phyloP scores from a whole-genome alignment of 2,888 invertebrate genomes.

The Ethmia dodecea region DNA sequence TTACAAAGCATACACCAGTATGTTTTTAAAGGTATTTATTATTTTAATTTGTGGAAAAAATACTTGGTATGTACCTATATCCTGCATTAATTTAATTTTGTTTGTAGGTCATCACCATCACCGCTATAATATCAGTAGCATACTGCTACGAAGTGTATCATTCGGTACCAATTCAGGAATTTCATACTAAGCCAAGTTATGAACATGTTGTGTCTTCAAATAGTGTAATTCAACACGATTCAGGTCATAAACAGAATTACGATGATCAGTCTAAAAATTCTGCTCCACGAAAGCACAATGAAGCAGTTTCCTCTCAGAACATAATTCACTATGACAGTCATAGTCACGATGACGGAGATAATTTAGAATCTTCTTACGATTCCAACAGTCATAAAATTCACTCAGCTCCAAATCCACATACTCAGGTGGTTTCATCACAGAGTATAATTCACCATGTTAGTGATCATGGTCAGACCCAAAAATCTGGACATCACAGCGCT shows the following conservation, averaged over 20 bases:
- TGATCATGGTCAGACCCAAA: neutral
- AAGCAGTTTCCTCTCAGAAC: too few species aligned
- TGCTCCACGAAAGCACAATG: too few species aligned
- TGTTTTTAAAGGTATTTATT: conserved; percentile 23
- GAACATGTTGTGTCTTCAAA: conserved; percentile 39
- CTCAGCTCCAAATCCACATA: neutral
- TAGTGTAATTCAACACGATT: conserved; percentile 30
- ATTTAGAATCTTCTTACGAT: neutral
- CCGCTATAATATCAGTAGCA: conserved; percentile 25
- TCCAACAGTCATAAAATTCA: neutral
- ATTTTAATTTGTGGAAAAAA: too few species aligned
- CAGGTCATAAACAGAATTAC: neutral
- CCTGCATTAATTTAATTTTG: conserved; percentile 7
- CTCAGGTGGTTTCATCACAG: neutral
- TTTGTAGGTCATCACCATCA: conserved; percentile 29
- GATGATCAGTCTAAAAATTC: too few species aligned
- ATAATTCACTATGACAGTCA: too few species aligned
- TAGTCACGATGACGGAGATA: neutral
- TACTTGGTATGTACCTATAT: neutral
- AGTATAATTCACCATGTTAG: conserved; percentile 1
- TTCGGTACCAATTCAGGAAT: too few species aligned
- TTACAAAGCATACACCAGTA: conserved; percentile 29
- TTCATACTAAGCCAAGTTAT: too few species aligned
- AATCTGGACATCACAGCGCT: neutral
- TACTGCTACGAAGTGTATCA: conserved; percentile 39